Evolutionary conservation across 2,797 vertebrate genomes (phyloP), one percentile per base, ranked within the genome.

Genomic region (Gymnocypris eckloni): DNA sequence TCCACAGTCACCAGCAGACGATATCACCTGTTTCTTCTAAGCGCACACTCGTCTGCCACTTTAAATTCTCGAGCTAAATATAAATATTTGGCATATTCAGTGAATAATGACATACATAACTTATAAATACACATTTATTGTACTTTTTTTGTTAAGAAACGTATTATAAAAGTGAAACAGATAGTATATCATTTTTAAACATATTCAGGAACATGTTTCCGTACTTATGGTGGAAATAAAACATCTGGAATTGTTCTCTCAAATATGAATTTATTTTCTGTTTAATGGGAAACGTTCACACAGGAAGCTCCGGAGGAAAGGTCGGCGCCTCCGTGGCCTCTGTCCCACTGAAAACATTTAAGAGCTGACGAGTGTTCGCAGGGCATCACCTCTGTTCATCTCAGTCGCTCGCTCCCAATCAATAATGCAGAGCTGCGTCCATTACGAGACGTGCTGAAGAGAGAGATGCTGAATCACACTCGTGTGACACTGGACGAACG

Each of bases 371-470:
- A 52, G 12, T 4, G 28, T 59, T 43, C 18, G 54, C 18, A 16
- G 48, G 22, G 69, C 16, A 25, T 59, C 71, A 41, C 59, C 33
- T 39, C 43, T 67, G 56, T 11, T 59, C 39, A 85, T 79, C 66
- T 79, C 25, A 33, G 52, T 56, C 41, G 25, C 15, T 52, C 28
- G 84, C 91, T 91, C 86, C 28, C 80, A 86, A 93, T 93, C 86
- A 92, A 94, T 94, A 92, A 93, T 94, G 94, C 87, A 93, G 87
- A 64, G 87, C 83, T 78, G 48, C 87, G 92, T 93, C 87, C 90
- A 92, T 90, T 93, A 90, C 85, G 69, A 89, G 88, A 86, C 56
- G 13, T 61, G 81, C 59, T 45, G 54, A 6, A 73, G n/a, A 81
- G 25, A 41, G 33, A 71, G 76, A 79, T 50, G 91, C 37, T 67